Percentiles rank a stretch among this genome's conserved stretches.
Evolutionary conservation across 2,888 invertebrate species (phyloP).

Genomic region (Charanyca ferruginea): DNA sequence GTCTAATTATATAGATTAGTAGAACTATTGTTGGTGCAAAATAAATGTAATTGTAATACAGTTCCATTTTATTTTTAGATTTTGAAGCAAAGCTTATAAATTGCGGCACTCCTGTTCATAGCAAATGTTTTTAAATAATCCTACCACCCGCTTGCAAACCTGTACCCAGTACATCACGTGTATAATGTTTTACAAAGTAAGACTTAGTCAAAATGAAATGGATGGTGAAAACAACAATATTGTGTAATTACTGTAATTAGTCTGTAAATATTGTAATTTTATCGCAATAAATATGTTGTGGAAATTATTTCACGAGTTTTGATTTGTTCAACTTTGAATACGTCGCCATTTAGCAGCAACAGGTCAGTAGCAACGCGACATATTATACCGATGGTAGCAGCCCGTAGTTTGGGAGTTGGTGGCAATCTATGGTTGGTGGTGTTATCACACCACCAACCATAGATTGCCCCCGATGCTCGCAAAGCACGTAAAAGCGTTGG

Average conservation of each 20-base stretch:
- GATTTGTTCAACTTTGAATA: not conserved
- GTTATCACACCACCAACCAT: no score
- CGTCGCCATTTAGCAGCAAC: no score
- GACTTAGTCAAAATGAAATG: conserved; percentile 27
- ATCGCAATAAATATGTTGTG: conserved; percentile 40
- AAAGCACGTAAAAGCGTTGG: no score
- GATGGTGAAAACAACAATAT: conserved; percentile 24
- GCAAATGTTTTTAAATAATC: not conserved
- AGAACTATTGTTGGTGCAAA: not conserved
- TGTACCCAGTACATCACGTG: not conserved
- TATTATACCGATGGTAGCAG: no score
- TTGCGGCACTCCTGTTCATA: not conserved
- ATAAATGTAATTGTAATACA: no score
- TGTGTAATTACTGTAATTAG: no score
- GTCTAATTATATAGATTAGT: not conserved
- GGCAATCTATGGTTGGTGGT: no score
- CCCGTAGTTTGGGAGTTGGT: no score
- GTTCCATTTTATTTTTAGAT: no score
- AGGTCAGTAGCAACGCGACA: no score
- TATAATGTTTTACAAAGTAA: not conserved
- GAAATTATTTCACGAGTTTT: conserved; percentile 14
- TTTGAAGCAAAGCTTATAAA: not conserved
- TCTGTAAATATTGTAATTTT: conserved; percentile 38
- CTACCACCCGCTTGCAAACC: conserved; percentile 1
- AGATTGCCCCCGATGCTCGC: no score